These are phyloP conservation scores for Coleophora flavipennella DNA, from an alignment of 2,888 invertebrate species.

Conservation along the genomic window DNA sequence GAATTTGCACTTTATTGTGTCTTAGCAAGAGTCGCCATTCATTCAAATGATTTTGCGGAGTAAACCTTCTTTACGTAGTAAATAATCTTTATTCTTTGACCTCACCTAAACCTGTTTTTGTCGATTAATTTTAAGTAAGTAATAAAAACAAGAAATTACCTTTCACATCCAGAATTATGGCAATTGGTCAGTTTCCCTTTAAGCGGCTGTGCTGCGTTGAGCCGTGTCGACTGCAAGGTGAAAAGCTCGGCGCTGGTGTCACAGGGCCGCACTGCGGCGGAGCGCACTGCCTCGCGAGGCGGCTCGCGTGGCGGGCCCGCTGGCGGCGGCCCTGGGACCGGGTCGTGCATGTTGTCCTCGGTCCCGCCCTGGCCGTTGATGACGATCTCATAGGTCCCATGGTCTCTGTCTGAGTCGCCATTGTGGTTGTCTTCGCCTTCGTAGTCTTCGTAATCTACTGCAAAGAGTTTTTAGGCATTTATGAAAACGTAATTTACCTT, in stretches of 20 bases:
- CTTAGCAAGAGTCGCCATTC: too few species aligned
- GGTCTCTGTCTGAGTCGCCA: constrained; percentile 47
- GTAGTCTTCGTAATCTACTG: constrained; percentile 58
- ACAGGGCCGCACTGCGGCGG: constrained; percentile 81
- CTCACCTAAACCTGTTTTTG: too few species aligned
- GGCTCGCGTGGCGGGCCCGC: constrained; percentile 39
- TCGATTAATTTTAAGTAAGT: too few species aligned
- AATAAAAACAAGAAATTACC: constrained; percentile 51
- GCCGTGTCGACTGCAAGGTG: constrained; percentile 84
- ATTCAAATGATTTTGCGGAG: too few species aligned
- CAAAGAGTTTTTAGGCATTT: not conserved
- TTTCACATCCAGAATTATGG: constrained; percentile 89
- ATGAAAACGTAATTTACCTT: too few species aligned
- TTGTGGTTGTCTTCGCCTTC: constrained; percentile 51
- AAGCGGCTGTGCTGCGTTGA: constrained; percentile 87
- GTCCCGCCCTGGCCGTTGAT: constrained; percentile 47
- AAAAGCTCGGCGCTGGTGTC: constrained; percentile 91
- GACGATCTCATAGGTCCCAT: constrained; percentile 62
- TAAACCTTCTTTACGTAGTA: too few species aligned
- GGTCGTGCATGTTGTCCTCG: constrained; percentile 37
- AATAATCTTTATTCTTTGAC: too few species aligned
- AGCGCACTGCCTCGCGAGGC: constrained; percentile 67
- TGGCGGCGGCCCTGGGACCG: constrained; percentile 41
- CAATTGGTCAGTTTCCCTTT: constrained; percentile 93
- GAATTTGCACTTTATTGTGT: too few species aligned